phyloP scores from a whole-genome alignment of 2,113 vertebrate species.

The Onychostoma macrolepis region DNA sequence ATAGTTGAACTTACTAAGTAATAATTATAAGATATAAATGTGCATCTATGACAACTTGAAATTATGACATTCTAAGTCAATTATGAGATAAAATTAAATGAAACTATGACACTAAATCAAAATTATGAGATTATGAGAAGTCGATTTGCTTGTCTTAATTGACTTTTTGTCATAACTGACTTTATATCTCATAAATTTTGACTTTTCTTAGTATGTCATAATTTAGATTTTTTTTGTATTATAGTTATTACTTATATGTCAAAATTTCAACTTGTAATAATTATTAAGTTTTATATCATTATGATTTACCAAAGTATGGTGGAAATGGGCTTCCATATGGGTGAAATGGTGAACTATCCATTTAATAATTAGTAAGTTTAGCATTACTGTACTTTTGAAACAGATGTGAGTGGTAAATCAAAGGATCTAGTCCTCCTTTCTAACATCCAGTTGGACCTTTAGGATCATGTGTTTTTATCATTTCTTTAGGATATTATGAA shows the following conservation, averaged over 20 bases:
- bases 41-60: no score
- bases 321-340: neutral
- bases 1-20: no score
- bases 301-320: neutral
- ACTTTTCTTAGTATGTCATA: neutral
- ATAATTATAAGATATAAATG: no score
- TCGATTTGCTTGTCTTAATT: neutral
- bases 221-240: neutral
- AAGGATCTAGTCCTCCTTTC: neutral
- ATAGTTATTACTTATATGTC: neutral
- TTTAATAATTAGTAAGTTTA: neutral
- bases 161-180: neutral
- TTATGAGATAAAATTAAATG: neutral
- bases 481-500: no score
- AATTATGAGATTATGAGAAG: neutral
- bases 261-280: neutral
- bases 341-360: neutral
- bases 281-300: neutral
- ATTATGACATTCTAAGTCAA: neutral
- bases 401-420: neutral
- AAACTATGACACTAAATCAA: neutral
- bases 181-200: neutral
- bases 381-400: neutral
- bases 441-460: neutral
- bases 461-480: neutral